These are phyloP conservation scores for Dissostichus mawsoni DNA, from an alignment of 2,113 vertebrate species.

Conservation along the genomic window DNA sequence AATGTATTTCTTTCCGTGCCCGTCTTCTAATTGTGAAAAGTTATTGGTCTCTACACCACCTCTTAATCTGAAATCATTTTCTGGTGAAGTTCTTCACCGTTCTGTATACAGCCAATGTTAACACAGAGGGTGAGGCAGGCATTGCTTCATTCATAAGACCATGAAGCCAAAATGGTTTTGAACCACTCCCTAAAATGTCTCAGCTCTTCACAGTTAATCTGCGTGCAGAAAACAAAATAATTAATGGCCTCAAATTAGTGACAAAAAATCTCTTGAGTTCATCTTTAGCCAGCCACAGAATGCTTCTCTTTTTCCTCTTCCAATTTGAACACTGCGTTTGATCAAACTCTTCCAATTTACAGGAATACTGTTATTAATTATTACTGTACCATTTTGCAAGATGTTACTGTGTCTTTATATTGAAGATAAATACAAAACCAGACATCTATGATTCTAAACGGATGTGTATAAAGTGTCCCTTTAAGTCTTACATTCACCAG, in stretches of 20 bases:
- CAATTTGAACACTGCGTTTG: neutral
- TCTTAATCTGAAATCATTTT: neutral
- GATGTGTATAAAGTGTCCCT: neutral
- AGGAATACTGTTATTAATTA: neutral
- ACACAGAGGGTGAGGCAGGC: conserved; percentile 12
- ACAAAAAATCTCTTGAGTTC: neutral
- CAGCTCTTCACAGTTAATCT: neutral
- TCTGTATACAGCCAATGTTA: neutral
- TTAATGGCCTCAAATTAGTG: neutral
- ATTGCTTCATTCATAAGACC: conserved; percentile 5
- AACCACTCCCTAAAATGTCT: conserved; percentile 25
- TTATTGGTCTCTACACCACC: neutral
- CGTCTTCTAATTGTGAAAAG: neutral
- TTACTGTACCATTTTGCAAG: neutral
- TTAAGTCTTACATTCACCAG: neutral
- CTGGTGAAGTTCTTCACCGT: neutral
- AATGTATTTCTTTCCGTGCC: neutral
- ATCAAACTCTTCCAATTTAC: neutral
- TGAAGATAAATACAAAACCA: neutral
- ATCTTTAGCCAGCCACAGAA: neutral
- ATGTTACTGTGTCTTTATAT: neutral
- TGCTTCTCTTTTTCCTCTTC: neutral
- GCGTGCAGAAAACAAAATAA: neutral
- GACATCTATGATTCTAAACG: neutral
- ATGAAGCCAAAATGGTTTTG: neutral